A percentile compares a stretch with the other conserved stretches of the same genome.
phyloP scores from a whole-genome alignment of 2,888 invertebrate genomes.

The Caenorhabditis sp. region DNA sequence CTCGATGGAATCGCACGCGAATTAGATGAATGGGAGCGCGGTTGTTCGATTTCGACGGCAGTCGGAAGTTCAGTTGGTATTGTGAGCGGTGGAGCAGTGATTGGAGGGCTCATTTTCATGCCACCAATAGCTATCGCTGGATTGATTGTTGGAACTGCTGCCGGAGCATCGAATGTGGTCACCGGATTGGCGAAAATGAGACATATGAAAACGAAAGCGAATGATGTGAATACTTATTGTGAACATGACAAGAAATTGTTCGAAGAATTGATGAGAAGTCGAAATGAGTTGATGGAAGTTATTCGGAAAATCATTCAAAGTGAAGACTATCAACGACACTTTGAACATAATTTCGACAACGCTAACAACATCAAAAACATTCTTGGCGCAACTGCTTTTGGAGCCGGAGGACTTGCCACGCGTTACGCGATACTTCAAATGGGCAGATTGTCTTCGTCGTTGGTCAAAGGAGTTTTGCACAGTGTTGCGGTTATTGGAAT shows the following conservation, averaged over 20 bases:
- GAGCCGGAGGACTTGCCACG: slow-evolving; percentile 22
- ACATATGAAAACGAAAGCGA: not conserved
- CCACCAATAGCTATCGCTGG: slow-evolving; percentile 55
- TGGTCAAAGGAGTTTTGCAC: slow-evolving; percentile 49
- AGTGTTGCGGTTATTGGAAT: slow-evolving; percentile 52
- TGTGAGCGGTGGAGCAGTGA: slow-evolving; percentile 41
- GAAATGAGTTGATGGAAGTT: slow-evolving; percentile 26
- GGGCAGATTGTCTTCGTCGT: slow-evolving; percentile 45
- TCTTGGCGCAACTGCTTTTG: slow-evolving; percentile 15
- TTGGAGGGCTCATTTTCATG: slow-evolving; percentile 50
- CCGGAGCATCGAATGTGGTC: slow-evolving; percentile 46
- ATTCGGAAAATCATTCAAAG: slow-evolving; percentile 11
- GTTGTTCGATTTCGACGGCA: slow-evolving; percentile 51
- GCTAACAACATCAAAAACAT: slow-evolving; percentile 21
- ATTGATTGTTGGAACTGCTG: slow-evolving; percentile 47
- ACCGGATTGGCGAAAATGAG: slow-evolving; percentile 39
- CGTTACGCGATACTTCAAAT: slow-evolving; percentile 13
- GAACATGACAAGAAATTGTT: slow-evolving; percentile 17
- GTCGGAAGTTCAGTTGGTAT: slow-evolving; percentile 52
- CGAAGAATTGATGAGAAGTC: slow-evolving; percentile 12
- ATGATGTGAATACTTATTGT: slow-evolving; percentile 8
- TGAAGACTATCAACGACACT: slow-evolving; percentile 23
- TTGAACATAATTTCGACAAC: slow-evolving; percentile 14
- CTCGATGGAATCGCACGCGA: slow-evolving; percentile 6
- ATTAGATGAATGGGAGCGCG: slow-evolving; percentile 44